Base-by-base conservation (phyloP, 92 coral and sea anemone species). In the Epizoanthus scotinus region DNA sequence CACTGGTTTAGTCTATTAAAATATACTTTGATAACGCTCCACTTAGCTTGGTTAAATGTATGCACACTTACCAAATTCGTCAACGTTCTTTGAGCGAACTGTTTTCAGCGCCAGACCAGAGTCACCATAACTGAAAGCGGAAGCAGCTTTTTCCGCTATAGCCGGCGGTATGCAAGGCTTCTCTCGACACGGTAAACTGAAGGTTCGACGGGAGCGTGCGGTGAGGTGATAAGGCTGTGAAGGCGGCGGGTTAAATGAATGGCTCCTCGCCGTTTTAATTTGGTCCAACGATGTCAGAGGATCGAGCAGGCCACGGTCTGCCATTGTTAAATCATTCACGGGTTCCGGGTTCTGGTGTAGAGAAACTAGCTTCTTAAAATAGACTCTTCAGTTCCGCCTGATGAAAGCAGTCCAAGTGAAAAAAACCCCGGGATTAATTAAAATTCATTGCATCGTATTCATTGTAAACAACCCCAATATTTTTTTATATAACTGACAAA, bases 131-230 rank as follows among this genome's bases (percentile, higher is more conserved):
- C 20, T 42, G 18, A 20, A 18, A 14, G 7, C 10, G 38, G 59
- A 36, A 21, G 54, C 21, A 52, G 24, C 7, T 74, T 15, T 75
- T 34, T 59, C 57, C 42, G 38, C 68, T 3, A 22, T n/a, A 12
- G 27, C 36, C 14, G 69, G 81, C 6, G 67, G 81, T 40, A 75
- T 75, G 8, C 36, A 36, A 15, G 81, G 81, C 38, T 75, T 75
- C 26, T 75, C 81, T 75, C 81, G 81, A 75, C 81, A 75, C 54
- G 81, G 81, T 58, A 75, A 75, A 20, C 81, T 75, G 38, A 75
- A 75, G 9, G 81, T 75, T 60, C 81, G 26, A 3, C 81, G 81
- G 20, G 81, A 75, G 6, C 81, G 81, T n/a, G 67, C 68, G 15
- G 55, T 75, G 56, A 60, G 22, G 24, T 75, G 81, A 2, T 21